Evolutionary conservation across 2,888 invertebrate genomes (phyloP).

Genomic region (Oligia fasciuncula): DNA sequence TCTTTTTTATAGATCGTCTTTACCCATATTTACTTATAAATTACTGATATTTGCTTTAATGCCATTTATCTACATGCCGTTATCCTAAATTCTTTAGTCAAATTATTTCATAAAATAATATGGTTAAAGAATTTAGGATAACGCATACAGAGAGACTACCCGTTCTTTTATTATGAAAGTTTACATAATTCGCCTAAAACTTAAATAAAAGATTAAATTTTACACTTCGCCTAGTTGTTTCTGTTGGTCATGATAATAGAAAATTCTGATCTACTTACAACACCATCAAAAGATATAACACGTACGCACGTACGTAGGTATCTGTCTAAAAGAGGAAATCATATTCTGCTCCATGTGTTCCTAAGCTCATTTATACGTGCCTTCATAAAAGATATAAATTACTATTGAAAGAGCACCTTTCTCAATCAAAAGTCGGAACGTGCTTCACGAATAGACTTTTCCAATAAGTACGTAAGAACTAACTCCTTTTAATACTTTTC

Average conservation of each 20-base stretch:
- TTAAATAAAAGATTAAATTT: not conserved
- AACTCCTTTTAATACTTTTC: constrained; percentile 34
- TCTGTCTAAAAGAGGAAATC: not conserved
- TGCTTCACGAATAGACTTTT: constrained; percentile 44
- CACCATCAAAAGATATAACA: not conserved
- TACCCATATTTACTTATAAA: not conserved
- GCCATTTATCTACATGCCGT: too few species aligned
- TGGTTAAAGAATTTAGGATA: not conserved
- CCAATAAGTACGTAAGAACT: constrained; percentile 43
- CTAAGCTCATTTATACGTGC: constrained; percentile 3
- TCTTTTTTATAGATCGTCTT: not conserved
- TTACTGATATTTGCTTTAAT: not conserved
- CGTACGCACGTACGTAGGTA: not conserved
- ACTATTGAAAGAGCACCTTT: not conserved
- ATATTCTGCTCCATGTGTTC: not conserved
- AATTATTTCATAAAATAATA: constrained; percentile 2
- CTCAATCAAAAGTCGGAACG: constrained; percentile 29
- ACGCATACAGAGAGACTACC: not conserved
- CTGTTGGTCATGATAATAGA: not conserved
- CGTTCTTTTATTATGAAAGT: not conserved
- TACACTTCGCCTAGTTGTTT: not conserved
- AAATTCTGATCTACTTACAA: not conserved
- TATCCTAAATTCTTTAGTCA: too few species aligned
- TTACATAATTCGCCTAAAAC: not conserved
- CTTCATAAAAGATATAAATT: not conserved